Base-by-base conservation (phyloP, 2,113 vertebrate genomes). In the Oncorhynchus tshawytscha region DNA sequence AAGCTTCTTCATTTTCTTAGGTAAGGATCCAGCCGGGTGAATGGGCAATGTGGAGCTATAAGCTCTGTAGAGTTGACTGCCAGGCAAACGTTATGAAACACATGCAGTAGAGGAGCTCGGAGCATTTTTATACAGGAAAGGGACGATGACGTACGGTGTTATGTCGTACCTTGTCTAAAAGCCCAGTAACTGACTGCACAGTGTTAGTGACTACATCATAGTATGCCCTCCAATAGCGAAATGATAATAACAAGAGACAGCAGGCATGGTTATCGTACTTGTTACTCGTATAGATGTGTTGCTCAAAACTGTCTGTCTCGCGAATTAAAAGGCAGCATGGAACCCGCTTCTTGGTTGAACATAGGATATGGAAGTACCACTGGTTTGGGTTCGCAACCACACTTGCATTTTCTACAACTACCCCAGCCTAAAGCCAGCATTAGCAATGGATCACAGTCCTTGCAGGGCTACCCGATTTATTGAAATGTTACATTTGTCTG, bases 81-180 rank as follows among this genome's bases (percentile, higher is more conserved):
- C 85, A 84, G 81, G 79, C 81, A 73, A 25, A 39, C 87, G 85
- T 88, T 88, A 85, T 83, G 85, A 88, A 79, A 86, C 73, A 78
- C 82, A 74, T 78, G 7, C 34, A 34, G 34, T 34, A 81, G 78
- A 73, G 87, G 86, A 84, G 84, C 88, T 81, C 62, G 24, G 82
- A 78, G 84, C 85, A 84, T 80, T 87, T 87, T 85, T 84, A 86
- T 68, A 15, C 80, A 81, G 91, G 90, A 91, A 90, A 84, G 82
- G 78, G 77, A 88, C 90, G 88, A 90, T 90, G 90, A 89, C 89
- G 90, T 86, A 82, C 85, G 84, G 82, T 84, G 82, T 60, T 80
- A 86, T 85, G 86, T 80, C 86, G 79, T 82, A 83, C 89, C 89
- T 90, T 86, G 89, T 90, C 83, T 86, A 79, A 88, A 85, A 88